Evolutionary conservation across 2,113 vertebrate genomes (phyloP).

Genomic region (Tor tambroides): DNA sequence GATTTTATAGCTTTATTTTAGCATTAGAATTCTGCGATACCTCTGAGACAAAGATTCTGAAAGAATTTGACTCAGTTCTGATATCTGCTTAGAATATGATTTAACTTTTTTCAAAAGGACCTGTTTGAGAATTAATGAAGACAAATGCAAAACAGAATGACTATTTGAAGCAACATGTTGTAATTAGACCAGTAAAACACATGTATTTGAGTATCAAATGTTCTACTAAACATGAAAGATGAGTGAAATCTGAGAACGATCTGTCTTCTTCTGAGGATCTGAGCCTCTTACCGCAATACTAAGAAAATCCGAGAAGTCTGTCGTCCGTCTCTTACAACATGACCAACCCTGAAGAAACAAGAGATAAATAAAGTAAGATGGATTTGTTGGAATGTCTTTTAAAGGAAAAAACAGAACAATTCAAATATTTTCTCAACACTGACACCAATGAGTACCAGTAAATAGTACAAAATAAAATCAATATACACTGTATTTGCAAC

Average conservation of each 20-base stretch:
- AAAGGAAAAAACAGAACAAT: background rate
- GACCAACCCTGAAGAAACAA: conserved; percentile 87
- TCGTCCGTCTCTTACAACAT: conserved; percentile 95
- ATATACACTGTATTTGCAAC: background rate
- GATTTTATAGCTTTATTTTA: background rate
- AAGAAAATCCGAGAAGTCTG: conserved; percentile 96
- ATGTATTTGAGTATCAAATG: background rate
- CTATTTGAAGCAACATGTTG: background rate
- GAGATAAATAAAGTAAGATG: conserved; percentile 41
- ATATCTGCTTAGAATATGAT: background rate
- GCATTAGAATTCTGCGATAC: background rate
- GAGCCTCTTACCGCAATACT: conserved; percentile 86
- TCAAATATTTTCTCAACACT: background rate
- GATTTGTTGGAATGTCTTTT: background rate
- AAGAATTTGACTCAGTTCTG: background rate
- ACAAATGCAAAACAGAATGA: background rate
- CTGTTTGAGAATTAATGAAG: background rate
- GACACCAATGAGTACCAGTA: background rate
- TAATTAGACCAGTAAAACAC: background rate
- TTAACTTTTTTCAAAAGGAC: background rate
- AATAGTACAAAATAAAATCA: background rate
- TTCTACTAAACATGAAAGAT: background rate
- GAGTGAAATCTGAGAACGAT: background rate
- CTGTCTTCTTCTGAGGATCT: background rate
- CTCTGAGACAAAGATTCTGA: background rate